Percentiles rank a stretch among this genome's conserved stretches.
Evolutionary conservation across 1,140 invertebrate species (phyloP).

Genomic region (Ptiloglossa arizonensis): DNA sequence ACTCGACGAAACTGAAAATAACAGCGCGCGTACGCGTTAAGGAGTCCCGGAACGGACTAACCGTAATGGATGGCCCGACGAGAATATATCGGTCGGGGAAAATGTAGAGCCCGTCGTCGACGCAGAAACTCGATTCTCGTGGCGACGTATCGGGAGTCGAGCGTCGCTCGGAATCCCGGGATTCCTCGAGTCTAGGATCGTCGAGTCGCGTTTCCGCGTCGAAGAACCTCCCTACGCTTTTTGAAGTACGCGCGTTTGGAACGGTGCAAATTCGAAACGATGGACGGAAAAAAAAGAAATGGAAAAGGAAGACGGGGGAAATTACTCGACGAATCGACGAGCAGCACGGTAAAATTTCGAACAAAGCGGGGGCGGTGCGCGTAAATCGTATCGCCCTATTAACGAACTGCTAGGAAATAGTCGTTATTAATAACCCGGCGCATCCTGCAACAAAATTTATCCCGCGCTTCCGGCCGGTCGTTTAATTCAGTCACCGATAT

Average conservation of each 20-base stretch:
- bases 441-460: slow-evolving; percentile 50
- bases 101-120: slow-evolving; percentile 42
- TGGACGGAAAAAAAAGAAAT: too few species aligned
- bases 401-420: slow-evolving; percentile 52
- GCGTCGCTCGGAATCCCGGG: slow-evolving; percentile 47
- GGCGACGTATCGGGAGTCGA: slow-evolving; percentile 55
- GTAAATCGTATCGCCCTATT: slow-evolving; percentile 42
- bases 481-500: slow-evolving; percentile 55
- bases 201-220: slow-evolving; percentile 51
- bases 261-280: too few species aligned
- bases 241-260: slow-evolving; percentile 47
- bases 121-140: slow-evolving; percentile 52
- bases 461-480: slow-evolving; percentile 39
- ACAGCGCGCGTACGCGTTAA: slow-evolving; percentile 17
- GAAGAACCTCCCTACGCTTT: slow-evolving; percentile 59
- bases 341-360: too few species aligned
- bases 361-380: neutral
- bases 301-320: too few species aligned
- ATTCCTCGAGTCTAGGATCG: slow-evolving; percentile 49
- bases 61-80: slow-evolving; percentile 50
- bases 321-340: too few species aligned
- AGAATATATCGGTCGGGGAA: slow-evolving; percentile 52
- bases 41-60: neutral
- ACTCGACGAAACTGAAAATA: slow-evolving; percentile 53
- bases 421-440: slow-evolving; percentile 49